phyloP scores from a whole-genome alignment of 2,797 vertebrate species.

The Mionectes olivaceus region DNA sequence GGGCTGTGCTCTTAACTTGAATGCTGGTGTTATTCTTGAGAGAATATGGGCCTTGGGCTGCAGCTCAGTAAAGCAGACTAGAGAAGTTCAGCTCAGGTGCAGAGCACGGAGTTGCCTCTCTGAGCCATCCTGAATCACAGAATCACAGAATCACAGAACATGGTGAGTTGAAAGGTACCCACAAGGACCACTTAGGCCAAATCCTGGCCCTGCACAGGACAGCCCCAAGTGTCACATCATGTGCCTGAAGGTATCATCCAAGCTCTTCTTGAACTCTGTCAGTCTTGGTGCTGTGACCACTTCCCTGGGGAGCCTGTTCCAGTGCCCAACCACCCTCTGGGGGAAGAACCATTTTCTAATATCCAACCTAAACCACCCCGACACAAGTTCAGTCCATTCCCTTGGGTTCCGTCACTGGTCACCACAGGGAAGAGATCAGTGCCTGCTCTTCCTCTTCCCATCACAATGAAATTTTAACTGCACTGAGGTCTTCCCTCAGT shows the following conservation, averaged over 20 bases:
- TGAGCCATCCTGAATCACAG: not conserved
- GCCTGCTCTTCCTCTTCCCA: not conserved
- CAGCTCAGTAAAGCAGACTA: not conserved
- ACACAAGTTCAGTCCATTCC: not conserved
- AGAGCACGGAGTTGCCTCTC: fast-evolving
- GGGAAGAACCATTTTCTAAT: not conserved
- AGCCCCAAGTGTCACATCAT: not conserved
- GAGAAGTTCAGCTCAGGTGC: not conserved
- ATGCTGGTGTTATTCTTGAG: not conserved
- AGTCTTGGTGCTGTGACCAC: not conserved
- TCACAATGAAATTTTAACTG: not conserved
- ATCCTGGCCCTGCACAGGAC: too few species aligned
- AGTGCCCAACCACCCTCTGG: not conserved
- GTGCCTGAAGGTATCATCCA: not conserved
- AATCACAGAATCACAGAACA: not conserved
- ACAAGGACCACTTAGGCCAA: not conserved
- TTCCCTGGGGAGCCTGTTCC: not conserved
- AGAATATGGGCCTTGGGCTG: not conserved
- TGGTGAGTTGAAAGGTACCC: not conserved
- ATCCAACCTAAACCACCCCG: not conserved
- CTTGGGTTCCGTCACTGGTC: too few species aligned
- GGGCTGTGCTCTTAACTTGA: not conserved
- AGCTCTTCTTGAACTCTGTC: not conserved
- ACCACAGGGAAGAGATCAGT: not conserved
- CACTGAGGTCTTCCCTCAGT: not conserved